phyloP scores from a whole-genome alignment of 2,888 invertebrate genomes.

The Amphipyra berbera region DNA sequence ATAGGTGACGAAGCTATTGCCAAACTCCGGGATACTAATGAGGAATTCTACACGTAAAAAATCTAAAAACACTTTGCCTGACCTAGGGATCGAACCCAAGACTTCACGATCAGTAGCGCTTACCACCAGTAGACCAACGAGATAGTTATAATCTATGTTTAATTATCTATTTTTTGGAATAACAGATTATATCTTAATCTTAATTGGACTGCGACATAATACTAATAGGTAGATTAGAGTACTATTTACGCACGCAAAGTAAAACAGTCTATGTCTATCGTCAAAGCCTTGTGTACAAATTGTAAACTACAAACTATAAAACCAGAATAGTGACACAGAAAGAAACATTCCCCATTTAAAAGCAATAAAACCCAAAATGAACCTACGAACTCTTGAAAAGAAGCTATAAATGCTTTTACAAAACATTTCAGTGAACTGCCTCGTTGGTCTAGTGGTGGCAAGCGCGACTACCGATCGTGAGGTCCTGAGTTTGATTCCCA shows the following conservation, averaged over 20 bases:
- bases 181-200: slow-evolving; percentile 2
- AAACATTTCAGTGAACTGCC: slow-evolving; percentile 10
- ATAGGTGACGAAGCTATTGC: too few species aligned
- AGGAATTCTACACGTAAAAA: too few species aligned
- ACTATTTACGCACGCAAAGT: slow-evolving; percentile 12
- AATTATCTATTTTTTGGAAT: slow-evolving; percentile 6
- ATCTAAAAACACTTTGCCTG: too few species aligned
- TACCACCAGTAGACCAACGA: too few species aligned
- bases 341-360: slow-evolving; percentile 21
- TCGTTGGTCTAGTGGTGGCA: too few species aligned
- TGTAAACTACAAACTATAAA: slow-evolving; percentile 36
- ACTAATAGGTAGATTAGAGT: slow-evolving; percentile 8
- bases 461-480: too few species aligned
- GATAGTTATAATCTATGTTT: too few species aligned
- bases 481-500: too few species aligned
- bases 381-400: slow-evolving; percentile 11
- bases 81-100: too few species aligned
- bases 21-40: too few species aligned
- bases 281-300: slow-evolving; percentile 26
- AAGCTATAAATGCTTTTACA: slow-evolving; percentile 25
- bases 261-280: slow-evolving; percentile 12
- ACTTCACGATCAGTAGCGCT: too few species aligned
- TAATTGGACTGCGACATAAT: slow-evolving; percentile 15
- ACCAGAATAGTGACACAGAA: slow-evolving; percentile 16
- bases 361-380: slow-evolving; percentile 26